Conservation (phyloP, 1,140 invertebrate genomes). For the Teleogryllus occipitalis region DNA sequence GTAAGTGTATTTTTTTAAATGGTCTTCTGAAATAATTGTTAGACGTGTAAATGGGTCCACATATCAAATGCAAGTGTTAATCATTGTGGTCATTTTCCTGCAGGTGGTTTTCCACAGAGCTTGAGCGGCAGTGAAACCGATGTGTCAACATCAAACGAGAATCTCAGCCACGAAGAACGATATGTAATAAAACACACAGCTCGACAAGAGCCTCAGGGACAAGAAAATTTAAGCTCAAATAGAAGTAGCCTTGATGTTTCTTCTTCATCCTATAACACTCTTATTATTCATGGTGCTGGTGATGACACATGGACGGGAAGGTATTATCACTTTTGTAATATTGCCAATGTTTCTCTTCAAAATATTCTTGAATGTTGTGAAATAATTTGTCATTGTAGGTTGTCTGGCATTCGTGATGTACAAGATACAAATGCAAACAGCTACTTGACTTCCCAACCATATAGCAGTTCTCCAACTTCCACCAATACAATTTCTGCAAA, state of each 20-base stretch:
- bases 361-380: not conserved
- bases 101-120: slow-evolving; percentile 56
- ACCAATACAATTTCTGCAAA: not conserved
- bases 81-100: not conserved
- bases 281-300: slow-evolving; percentile 63
- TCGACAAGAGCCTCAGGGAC: slow-evolving; percentile 84
- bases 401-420: slow-evolving; percentile 17
- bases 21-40: not conserved
- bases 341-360: not conserved
- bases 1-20: slow-evolving; percentile 31
- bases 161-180: slow-evolving; percentile 75
- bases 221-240: slow-evolving; percentile 51
- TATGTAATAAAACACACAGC: slow-evolving; percentile 74
- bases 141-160: slow-evolving; percentile 83
- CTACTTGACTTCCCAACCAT: slow-evolving; percentile 10
- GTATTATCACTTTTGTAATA: not conserved
- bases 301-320: slow-evolving; percentile 43
- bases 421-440: slow-evolving; percentile 13
- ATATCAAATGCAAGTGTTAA: not conserved
- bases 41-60: not conserved
- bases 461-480: not conserved
- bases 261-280: slow-evolving; percentile 68
- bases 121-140: slow-evolving; percentile 82
- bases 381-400: not conserved
- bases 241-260: slow-evolving; percentile 63